phyloP scores from a whole-genome alignment of 2,797 vertebrate species.

The Natrix natrix region DNA sequence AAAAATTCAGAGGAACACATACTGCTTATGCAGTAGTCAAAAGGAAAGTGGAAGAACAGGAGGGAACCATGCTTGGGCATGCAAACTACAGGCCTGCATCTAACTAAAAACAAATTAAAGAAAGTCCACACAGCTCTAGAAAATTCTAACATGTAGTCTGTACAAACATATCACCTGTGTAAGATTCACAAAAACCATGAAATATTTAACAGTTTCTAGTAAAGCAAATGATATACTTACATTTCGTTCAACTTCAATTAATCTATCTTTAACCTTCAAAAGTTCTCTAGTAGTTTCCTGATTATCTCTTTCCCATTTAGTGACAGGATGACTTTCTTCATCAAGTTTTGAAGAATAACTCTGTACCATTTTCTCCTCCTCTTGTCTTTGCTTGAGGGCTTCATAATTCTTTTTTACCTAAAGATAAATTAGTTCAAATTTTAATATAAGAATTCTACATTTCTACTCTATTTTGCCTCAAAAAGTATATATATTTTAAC shows the following conservation, averaged over 20 bases:
- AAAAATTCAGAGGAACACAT: neutral
- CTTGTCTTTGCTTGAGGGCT: constrained; percentile 94
- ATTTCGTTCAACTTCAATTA: constrained; percentile 97
- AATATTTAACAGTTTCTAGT: neutral
- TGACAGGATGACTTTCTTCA: constrained; percentile 77
- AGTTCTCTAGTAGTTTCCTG: constrained; percentile 94
- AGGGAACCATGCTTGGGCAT: neutral
- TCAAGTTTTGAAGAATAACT: constrained; percentile 82
- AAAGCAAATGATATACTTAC: constrained; percentile 73
- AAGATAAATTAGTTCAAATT: constrained; percentile 36
- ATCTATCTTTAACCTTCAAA: constrained; percentile 93
- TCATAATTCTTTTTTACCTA: constrained; percentile 99
- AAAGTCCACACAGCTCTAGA: neutral
- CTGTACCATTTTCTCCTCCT: constrained; percentile 92
- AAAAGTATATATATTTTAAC: neutral
- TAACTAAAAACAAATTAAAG: neutral
- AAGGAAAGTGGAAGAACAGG: neutral
- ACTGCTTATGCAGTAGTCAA: neutral
- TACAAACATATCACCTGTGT: neutral
- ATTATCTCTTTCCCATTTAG: constrained; percentile 94
- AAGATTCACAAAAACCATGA: neutral
- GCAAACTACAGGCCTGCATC: neutral
- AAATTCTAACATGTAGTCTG: neutral
- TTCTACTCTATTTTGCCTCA: neutral
- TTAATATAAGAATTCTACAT: constrained; percentile 11